phyloP scores from a whole-genome alignment of 2,888 invertebrate genomes.

The Drosophila lacicola region DNA sequence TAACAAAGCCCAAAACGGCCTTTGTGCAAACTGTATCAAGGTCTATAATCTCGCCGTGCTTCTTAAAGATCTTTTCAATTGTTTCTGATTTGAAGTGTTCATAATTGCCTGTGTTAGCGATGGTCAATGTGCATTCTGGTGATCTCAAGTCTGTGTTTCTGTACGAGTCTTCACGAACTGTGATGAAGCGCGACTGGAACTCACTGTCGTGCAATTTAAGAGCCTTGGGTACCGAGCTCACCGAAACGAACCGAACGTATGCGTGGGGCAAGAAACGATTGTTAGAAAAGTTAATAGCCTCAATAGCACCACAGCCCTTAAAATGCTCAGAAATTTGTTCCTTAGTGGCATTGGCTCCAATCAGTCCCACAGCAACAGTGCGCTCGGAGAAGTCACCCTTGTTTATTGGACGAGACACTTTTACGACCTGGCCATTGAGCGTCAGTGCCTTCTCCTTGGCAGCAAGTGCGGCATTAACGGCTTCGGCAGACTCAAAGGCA shows the following conservation, averaged over 20 bases:
- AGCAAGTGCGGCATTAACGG: slow-evolving; percentile 60
- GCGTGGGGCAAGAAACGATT: slow-evolving; percentile 49
- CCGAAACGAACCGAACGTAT: slow-evolving; percentile 58
- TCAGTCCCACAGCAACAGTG: slow-evolving; percentile 53
- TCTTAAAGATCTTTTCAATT: slow-evolving; percentile 67
- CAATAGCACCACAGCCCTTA: slow-evolving; percentile 64
- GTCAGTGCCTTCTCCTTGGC: slow-evolving; percentile 59
- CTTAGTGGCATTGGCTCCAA: slow-evolving; percentile 50
- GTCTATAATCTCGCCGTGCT: slow-evolving; percentile 65
- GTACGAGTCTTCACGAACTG: slow-evolving; percentile 38
- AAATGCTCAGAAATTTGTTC: slow-evolving; percentile 60
- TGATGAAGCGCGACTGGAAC: slow-evolving; percentile 62
- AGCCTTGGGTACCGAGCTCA: slow-evolving; percentile 39
- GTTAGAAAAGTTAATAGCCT: slow-evolving; percentile 34
- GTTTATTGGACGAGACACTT: not conserved
- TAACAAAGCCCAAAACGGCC: slow-evolving; percentile 65
- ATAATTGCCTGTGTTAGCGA: slow-evolving; percentile 55
- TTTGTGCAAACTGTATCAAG: slow-evolving; percentile 66
- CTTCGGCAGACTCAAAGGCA: slow-evolving; percentile 60
- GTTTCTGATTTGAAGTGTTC: slow-evolving; percentile 40
- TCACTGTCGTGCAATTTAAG: slow-evolving; percentile 62
- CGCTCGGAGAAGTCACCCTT: slow-evolving; percentile 19
- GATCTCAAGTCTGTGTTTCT: slow-evolving; percentile 19
- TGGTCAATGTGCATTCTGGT: slow-evolving; percentile 50
- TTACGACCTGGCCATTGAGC: slow-evolving; percentile 48